A percentile compares a stretch with the other conserved stretches of the same genome.
These are phyloP conservation scores for Phoxinus dragarum DNA, from an alignment of 2,797 vertebrate genomes.

Conservation along the genomic window DNA sequence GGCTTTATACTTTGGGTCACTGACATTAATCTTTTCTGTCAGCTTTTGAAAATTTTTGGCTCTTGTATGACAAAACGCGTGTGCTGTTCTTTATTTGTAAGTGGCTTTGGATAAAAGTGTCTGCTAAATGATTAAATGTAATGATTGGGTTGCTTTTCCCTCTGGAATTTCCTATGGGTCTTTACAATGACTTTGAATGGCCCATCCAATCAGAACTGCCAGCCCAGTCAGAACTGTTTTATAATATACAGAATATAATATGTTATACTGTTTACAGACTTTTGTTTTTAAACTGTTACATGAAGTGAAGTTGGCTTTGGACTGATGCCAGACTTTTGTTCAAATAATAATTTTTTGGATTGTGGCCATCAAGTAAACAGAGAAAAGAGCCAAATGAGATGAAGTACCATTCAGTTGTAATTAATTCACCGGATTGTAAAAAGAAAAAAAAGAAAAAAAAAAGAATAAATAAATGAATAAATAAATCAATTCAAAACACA, in stretches of 20 bases:
- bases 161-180: neutral
- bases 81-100: neutral
- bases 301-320: neutral
- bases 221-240: neutral
- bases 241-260: neutral
- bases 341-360: neutral
- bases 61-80: neutral
- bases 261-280: neutral
- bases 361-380: neutral
- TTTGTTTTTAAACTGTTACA: conserved; percentile 15
- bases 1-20: neutral
- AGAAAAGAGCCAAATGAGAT: neutral
- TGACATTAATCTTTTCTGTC: neutral
- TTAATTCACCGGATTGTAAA: neutral
- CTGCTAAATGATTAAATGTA: neutral
- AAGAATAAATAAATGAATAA: neutral
- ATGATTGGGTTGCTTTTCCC: neutral
- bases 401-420: neutral
- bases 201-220: neutral
- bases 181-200: neutral
- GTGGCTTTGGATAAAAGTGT: neutral
- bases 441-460: no score
- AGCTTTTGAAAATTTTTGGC: neutral
- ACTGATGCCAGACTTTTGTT: neutral
- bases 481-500: neutral